These are phyloP conservation scores for Siniperca obscura DNA, from an alignment of 2,797 vertebrate genomes.

Conservation along the genomic window DNA sequence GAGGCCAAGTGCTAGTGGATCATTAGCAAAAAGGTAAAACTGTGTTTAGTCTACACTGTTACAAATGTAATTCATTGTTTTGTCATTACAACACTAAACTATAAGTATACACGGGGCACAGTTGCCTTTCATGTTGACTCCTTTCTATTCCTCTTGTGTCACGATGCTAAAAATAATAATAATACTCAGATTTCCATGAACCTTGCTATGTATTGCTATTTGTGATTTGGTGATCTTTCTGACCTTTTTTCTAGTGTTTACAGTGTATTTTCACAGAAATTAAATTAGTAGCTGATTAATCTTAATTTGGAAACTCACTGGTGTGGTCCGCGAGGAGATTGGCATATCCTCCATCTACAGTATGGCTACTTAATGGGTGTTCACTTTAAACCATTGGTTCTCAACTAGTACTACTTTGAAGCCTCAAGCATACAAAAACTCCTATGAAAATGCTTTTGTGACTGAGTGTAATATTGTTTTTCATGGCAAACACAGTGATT, in stretches of 20 bases:
- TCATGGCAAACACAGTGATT: slow-evolving; percentile 7
- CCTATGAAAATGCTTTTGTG: background rate
- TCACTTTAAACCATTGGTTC: background rate
- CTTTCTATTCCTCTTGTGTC: background rate
- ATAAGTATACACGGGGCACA: background rate
- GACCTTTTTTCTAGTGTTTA: background rate
- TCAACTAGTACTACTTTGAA: background rate
- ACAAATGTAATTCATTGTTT: background rate
- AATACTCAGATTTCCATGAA: background rate
- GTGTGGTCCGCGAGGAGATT: background rate
- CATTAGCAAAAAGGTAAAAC: background rate
- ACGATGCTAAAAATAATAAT: background rate
- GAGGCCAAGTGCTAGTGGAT: slow-evolving; percentile 2
- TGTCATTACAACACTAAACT: background rate
- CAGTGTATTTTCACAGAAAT: background rate
- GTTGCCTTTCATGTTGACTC: background rate
- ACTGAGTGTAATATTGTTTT: slow-evolving; percentile 13
- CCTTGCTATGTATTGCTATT: too few relatives aligned
- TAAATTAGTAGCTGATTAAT: background rate
- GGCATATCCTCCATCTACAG: background rate
- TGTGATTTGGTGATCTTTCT: background rate
- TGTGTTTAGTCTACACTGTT: background rate
- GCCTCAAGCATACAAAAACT: background rate
- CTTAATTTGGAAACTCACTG: background rate
- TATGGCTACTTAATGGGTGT: background rate